These are phyloP conservation scores for Bos javanicus DNA, from an alignment of 2,113 vertebrate genomes.

Conservation along the genomic window DNA sequence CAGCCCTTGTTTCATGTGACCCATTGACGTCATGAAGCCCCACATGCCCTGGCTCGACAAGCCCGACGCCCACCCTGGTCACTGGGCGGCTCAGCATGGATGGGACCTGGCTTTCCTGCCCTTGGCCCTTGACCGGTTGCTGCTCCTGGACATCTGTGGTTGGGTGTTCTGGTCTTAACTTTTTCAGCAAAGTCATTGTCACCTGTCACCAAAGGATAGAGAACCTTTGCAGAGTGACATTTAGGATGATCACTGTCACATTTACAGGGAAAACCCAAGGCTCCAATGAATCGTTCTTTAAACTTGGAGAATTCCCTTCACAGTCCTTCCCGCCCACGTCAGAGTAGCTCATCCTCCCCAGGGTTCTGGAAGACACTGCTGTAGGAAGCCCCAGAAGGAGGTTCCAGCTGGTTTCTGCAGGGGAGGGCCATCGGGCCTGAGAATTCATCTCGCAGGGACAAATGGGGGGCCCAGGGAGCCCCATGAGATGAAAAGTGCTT, in stretches of 20 bases:
- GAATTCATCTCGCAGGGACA: background rate
- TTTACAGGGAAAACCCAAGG: background rate
- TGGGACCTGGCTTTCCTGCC: too few relatives aligned
- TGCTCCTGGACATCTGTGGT: background rate
- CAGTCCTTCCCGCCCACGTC: rapidly evolving
- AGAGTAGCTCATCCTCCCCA: background rate
- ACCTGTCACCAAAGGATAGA: background rate
- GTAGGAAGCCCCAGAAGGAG: background rate
- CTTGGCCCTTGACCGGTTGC: background rate
- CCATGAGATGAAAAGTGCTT: too few relatives aligned
- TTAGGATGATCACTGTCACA: background rate
- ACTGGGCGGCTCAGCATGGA: background rate
- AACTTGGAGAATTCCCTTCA: background rate
- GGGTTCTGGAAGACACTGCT: background rate
- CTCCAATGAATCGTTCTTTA: background rate
- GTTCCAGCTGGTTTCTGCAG: background rate
- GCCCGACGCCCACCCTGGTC: background rate
- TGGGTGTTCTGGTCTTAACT: background rate
- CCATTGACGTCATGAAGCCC: background rate
- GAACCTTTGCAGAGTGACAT: background rate
- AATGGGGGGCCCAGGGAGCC: background rate
- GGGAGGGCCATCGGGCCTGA: background rate
- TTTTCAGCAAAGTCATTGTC: background rate
- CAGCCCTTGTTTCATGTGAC: background rate
- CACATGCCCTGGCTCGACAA: background rate